Percentiles rank a stretch among this genome's conserved stretches.
These are phyloP conservation scores for Carapus acus DNA, from an alignment of 2,797 vertebrate genomes.

Conservation along the genomic window DNA sequence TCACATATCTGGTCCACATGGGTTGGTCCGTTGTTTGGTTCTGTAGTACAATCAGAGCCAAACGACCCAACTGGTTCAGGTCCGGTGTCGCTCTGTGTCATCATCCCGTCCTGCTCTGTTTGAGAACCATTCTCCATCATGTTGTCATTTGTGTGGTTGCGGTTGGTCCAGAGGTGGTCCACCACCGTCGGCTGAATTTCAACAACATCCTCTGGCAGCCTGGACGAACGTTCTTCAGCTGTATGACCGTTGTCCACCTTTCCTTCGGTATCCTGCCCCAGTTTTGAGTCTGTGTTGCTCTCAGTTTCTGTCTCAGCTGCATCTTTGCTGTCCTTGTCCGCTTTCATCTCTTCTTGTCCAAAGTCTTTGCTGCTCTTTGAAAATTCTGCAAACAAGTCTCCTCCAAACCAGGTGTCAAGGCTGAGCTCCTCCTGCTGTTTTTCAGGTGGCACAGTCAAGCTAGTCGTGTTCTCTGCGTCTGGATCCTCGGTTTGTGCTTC, in stretches of 20 bases:
- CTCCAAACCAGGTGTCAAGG: slow-evolving; percentile 4
- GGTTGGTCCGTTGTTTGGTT: slow-evolving; percentile 2
- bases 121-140: slow-evolving; percentile 3
- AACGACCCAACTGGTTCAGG: background rate
- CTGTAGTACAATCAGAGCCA: background rate
- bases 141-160: background rate
- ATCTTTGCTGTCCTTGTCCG: background rate
- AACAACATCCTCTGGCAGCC: slow-evolving; percentile 10
- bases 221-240: background rate
- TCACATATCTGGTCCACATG: no score
- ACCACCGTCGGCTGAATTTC: background rate
- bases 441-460: background rate
- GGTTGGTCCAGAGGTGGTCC: slow-evolving; percentile 5
- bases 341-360: background rate
- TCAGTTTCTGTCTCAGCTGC: background rate
- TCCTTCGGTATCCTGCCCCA: background rate
- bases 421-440: background rate
- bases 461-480: background rate
- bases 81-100: background rate
- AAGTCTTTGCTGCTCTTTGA: background rate
- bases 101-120: background rate
- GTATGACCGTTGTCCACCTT: slow-evolving; percentile 2
- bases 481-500: slow-evolving; percentile 11
- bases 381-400: background rate
- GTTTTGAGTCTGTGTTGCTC: background rate